These are phyloP conservation scores for Cyclargus thomasi DNA, from an alignment of 1,140 invertebrate genomes.

Conservation along the genomic window DNA sequence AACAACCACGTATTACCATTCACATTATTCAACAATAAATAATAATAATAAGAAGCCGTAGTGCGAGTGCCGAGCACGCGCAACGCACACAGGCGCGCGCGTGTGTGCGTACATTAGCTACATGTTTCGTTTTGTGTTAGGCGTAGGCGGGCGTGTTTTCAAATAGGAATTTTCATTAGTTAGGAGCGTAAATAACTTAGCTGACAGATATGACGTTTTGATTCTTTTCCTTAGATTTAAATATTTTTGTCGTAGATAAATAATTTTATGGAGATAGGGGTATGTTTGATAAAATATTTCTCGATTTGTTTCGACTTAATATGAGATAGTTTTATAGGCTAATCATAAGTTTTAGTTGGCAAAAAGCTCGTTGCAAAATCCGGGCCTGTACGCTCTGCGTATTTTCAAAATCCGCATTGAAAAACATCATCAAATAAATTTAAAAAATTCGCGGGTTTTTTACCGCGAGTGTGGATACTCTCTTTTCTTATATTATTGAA, in stretches of 20 bases:
- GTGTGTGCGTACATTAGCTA: conserved; percentile 43
- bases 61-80: conserved; percentile 71
- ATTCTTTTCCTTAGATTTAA: conserved; percentile 26
- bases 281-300: background rate
- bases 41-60: conserved; percentile 73
- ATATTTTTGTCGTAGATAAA: background rate
- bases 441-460: too few relatives aligned
- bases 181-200: conserved; percentile 33
- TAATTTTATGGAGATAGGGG: background rate
- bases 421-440: too few relatives aligned
- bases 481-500: too few relatives aligned
- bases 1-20: conserved; percentile 74
- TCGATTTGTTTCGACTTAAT: too few relatives aligned
- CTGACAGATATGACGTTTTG: conserved; percentile 3
- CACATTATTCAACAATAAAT: conserved; percentile 75
- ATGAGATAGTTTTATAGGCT: too few relatives aligned
- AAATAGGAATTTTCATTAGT: conserved; percentile 58
- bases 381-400: too few relatives aligned
- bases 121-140: conserved; percentile 45
- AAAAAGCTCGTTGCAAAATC: too few relatives aligned
- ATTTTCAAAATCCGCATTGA: too few relatives aligned
- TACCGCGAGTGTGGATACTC: too few relatives aligned
- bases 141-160: conserved; percentile 66
- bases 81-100: conserved; percentile 54
- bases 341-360: too few relatives aligned